Evolutionary conservation across 2,888 invertebrate genomes (phyloP).

Genomic region (Drosophila niveifrons): DNA sequence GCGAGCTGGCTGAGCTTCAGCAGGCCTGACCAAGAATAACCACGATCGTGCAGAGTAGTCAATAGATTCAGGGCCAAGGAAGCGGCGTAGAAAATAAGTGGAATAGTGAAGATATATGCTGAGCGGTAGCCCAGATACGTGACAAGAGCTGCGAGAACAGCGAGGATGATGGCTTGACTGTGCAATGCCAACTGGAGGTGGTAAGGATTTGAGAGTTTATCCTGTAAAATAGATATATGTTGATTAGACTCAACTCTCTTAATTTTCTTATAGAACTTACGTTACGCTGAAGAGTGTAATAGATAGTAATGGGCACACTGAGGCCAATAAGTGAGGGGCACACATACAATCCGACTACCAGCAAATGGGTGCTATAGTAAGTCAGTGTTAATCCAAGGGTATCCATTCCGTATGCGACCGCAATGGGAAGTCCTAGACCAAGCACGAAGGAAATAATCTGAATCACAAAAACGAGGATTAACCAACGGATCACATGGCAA

Average conservation of each 20-base stretch:
- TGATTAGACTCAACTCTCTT: neutral
- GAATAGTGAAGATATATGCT: conserved; percentile 75
- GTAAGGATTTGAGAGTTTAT: conserved; percentile 69
- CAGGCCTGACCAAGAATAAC: conserved; percentile 69
- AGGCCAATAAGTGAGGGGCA: conserved; percentile 82
- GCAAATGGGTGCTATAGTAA: conserved; percentile 87
- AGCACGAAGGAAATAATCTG: conserved; percentile 73
- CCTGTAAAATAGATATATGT: conserved; percentile 47
- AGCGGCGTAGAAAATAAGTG: conserved; percentile 76
- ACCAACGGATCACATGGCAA: conserved; percentile 66
- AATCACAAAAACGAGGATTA: conserved; percentile 41
- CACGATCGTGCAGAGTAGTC: conserved; percentile 74
- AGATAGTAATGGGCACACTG: conserved; percentile 75
- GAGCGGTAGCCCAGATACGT: conserved; percentile 72
- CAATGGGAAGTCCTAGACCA: conserved; percentile 75
- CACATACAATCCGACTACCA: conserved; percentile 85
- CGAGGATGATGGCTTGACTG: conserved; percentile 75
- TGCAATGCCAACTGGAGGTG: conserved; percentile 82
- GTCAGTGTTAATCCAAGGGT: conserved; percentile 85
- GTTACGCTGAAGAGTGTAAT: conserved; percentile 70
- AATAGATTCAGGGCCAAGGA: conserved; percentile 76
- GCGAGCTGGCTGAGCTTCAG: conserved; percentile 83
- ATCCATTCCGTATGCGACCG: conserved; percentile 84
- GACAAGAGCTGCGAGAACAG: conserved; percentile 58
- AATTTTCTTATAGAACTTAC: conserved; percentile 55